These are phyloP conservation scores for Neodiprion fabricii DNA, from an alignment of 1,140 invertebrate species.

Conservation along the genomic window DNA sequence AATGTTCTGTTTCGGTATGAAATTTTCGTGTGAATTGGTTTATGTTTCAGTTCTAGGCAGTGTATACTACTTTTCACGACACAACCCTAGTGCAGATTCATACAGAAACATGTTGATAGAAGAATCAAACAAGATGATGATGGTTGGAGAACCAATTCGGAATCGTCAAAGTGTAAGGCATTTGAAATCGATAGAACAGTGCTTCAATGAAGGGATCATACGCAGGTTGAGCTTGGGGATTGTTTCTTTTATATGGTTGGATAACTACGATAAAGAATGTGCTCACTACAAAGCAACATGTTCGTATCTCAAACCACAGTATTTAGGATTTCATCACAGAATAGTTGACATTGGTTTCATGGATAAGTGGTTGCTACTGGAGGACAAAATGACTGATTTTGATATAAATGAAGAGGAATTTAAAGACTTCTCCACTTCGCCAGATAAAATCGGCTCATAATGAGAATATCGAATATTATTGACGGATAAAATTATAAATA, in stretches of 20 bases:
- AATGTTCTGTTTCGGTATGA: no score
- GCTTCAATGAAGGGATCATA: constrained; percentile 72
- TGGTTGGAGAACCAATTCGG: constrained; percentile 69
- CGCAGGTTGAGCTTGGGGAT: constrained; percentile 72
- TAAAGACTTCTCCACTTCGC: not conserved
- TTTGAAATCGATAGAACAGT: constrained; percentile 68
- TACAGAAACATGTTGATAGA: constrained; percentile 68
- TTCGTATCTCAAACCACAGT: constrained; percentile 71
- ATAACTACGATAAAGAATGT: constrained; percentile 71
- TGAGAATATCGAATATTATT: no score
- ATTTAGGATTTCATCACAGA: constrained; percentile 66
- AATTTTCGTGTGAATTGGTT: not conserved
- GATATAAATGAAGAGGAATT: constrained; percentile 69
- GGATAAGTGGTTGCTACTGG: constrained; percentile 76
- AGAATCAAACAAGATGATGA: constrained; percentile 68
- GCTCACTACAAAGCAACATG: constrained; percentile 76
- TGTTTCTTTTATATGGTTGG: constrained; percentile 77
- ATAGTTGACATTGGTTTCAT: constrained; percentile 82
- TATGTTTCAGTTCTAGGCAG: constrained; percentile 52
- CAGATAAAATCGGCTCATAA: not conserved
- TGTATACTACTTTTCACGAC: constrained; percentile 55
- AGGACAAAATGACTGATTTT: constrained; percentile 76
- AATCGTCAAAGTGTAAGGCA: constrained; percentile 73
- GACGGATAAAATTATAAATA: no score
- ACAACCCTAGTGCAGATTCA: constrained; percentile 71